Evolutionary conservation across 1,140 invertebrate species (phyloP), one percentile per base, ranked within the genome.

Genomic region (Atta cephalotes): DNA sequence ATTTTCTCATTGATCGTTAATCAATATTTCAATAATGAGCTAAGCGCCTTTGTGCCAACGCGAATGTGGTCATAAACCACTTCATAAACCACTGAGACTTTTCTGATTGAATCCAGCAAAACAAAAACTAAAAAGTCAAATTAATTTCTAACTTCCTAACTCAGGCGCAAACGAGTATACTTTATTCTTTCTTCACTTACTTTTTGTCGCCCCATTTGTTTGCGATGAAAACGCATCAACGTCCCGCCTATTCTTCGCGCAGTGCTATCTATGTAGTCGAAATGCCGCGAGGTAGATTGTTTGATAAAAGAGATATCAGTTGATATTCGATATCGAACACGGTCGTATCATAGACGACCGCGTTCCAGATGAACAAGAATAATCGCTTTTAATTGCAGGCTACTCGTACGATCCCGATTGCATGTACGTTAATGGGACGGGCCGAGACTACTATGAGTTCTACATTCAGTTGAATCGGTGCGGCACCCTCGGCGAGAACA

Each of bases 321-420:
- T 10, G 62, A 80, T 68, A 25, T 39, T 18, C 16, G 56, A 45
- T 51, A 53, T 14, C 49, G 49, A 51, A 16, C 14, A 10, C 6
- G 21, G 9, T 21, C 53, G 31, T 63, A 45, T 53, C 66, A 39
- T 35, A 49, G 76, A 9, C 56, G 39, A 28, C 31, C 63, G 82
- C 58, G 35, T 62, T 25, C 49, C 63, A 12, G 49, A 56, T n/a
- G 70, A 58, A 53, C 7, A 56, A 86, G 68, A 76, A 92, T 90
- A 91, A 92, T 93, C 49, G 86, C 51, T 93, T 92, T 92, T 93
- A 92, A 94, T 95, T 96, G 82, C 94, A 98, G 98, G 98, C 70
- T 99, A 99, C 95, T 98, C 98, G 0, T 98, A 99, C 92, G 98
- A 99, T 94, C 97, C 98, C 0, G 98, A 98, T 93, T 99, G 98